phyloP scores from a whole-genome alignment of 2,113 vertebrate genomes.

The Craseonycteris thonglongyai region DNA sequence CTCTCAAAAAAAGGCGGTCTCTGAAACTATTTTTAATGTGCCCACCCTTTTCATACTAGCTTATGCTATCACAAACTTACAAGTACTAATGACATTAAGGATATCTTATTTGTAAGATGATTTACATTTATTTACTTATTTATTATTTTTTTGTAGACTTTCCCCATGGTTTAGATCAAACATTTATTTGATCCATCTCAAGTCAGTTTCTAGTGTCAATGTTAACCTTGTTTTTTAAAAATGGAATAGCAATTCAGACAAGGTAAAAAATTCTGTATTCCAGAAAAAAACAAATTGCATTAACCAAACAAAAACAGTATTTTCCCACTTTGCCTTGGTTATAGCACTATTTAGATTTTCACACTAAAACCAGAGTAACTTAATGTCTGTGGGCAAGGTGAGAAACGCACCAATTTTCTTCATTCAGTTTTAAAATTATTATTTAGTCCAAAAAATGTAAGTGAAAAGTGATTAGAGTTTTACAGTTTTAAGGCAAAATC shows the following conservation, averaged over 20 bases:
- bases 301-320: not conserved
- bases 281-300: not conserved
- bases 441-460: not conserved
- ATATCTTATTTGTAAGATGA: not conserved
- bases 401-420: constrained; percentile 8
- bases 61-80: not conserved
- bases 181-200: not conserved
- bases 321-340: not conserved
- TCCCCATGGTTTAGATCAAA: not conserved
- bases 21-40: not conserved
- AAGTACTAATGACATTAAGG: not conserved
- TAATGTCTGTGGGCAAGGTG: not conserved
- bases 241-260: not conserved
- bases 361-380: not conserved
- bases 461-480: not conserved
- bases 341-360: not conserved
- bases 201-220: not conserved
- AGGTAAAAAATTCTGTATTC: not conserved
- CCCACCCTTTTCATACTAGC: not conserved
- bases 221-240: not conserved
- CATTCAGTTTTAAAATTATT: constrained; percentile 14
- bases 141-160: constrained; percentile 19
- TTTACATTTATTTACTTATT: not conserved
- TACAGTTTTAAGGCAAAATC: not conserved
- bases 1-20: not conserved